Percentiles rank a stretch among this genome's conserved stretches.
phyloP scores from a whole-genome alignment of 23 tunicate species.

The Aplidium turbinatum region DNA sequence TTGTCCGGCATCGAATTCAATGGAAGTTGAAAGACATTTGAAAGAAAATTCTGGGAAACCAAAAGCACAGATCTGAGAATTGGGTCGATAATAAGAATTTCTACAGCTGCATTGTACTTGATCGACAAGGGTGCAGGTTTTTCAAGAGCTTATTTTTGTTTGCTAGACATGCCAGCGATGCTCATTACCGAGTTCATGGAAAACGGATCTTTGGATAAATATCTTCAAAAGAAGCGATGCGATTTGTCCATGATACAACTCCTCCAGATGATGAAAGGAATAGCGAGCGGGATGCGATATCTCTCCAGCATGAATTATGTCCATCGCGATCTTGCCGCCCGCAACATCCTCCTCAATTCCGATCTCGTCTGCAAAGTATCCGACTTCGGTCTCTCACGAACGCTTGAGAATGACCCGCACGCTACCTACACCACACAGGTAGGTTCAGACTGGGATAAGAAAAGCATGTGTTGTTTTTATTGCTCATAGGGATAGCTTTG shows the following conservation, averaged over 20 bases:
- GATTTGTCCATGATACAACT: slow-evolving; percentile 42
- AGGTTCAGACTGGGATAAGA: no score
- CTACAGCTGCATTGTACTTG: no score
- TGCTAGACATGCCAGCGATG: slow-evolving; percentile 84
- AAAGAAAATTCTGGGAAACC: no score
- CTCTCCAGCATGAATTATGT: slow-evolving; percentile 57
- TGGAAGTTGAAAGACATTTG: no score
- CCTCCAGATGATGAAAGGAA: slow-evolving; percentile 62
- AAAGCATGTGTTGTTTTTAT: no score
- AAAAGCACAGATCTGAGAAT: no score
- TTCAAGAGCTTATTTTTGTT: no score
- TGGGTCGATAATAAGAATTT: no score
- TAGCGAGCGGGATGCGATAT: slow-evolving; percentile 66
- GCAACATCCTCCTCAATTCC: slow-evolving; percentile 66
- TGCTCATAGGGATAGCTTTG: no score
- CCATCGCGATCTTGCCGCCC: slow-evolving; percentile 80
- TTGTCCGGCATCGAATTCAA: no score
- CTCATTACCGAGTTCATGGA: slow-evolving; percentile 92
- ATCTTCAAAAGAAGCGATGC: slow-evolving; percentile 41
- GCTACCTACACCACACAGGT: slow-evolving; percentile 86
- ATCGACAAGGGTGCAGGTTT: no score
- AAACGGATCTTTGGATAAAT: slow-evolving; percentile 88
- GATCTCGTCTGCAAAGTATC: slow-evolving; percentile 61
- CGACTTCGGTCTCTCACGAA: slow-evolving; percentile 80
- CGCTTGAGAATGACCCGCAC: slow-evolving; percentile 66